Base-by-base conservation (phyloP, 2,888 invertebrate species). In the Bruchidius siliquastri region DNA sequence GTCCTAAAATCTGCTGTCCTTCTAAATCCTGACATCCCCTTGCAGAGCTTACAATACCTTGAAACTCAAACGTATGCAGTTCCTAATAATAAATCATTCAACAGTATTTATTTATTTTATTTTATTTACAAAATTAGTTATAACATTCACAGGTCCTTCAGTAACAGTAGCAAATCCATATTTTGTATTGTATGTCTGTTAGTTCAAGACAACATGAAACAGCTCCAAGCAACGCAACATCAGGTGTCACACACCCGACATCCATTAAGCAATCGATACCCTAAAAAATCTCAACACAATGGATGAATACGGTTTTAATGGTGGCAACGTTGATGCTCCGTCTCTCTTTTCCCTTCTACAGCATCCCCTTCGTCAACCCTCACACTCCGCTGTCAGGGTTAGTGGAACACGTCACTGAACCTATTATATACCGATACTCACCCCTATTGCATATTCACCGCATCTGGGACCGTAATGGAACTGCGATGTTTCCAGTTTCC, bases 351-450 rank as follows among this genome's bases (percentile, higher is more conserved):
- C 22, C 71, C 76, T 76, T 79, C 77, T 73, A 71, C 74, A 80
- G 83, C 82, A 83, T 85, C 83, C 85, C 85, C 83, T 84, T 83
- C 81, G 83, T 82, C 83, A 84, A 85, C 85, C 85, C 85, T 84
- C 84, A 49, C 49, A 49, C 49, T 71, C 49, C 30, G 26, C 85
- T 84, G 86, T 85, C 86, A 86, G 86, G 86, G 87, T 87, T 87
- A 87, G 85, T 87, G 84, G 87, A 87, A 87, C 87, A 87, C 87
- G 86, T 86, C 87, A 86, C 85, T 86, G 87, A 86, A 87, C 86
- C 86, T 86, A 87, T 87, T 87, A 87, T 87, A 86, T 86, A 86
- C 86, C 86, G 81, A 82, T 82, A 82, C 81, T 81, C 68, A 68
- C 68, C 70, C 70, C 70, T 70, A 26, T 26, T 82, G 82, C 81